Conservation (phyloP, 2,888 invertebrate genomes). For the Xestia xanthographa region DNA sequence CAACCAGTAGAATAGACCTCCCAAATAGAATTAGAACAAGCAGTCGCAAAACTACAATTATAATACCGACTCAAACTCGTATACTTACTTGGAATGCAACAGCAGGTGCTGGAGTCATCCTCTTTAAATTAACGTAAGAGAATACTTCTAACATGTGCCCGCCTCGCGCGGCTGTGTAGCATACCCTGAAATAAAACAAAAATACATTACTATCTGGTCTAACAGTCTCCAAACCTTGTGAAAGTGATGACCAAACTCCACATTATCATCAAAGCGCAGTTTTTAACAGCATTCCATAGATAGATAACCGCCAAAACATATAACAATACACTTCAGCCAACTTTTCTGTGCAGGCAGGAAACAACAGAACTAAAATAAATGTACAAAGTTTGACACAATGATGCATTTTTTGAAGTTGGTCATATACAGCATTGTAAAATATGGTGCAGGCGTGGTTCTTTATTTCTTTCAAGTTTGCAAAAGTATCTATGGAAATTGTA, state of each 20-base stretch:
- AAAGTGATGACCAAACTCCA: not conserved
- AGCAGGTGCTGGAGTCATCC: constrained; percentile 95
- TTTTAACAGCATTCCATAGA: not conserved
- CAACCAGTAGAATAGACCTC: not conserved
- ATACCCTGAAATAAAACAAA: constrained; percentile 90
- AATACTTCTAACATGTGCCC: constrained; percentile 95
- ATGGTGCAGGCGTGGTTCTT: not conserved
- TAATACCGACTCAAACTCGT: not conserved
- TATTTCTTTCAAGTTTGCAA: not conserved
- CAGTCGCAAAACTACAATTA: not conserved
- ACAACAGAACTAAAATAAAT: not conserved
- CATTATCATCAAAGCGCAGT: not conserved
- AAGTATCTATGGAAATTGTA: not conserved
- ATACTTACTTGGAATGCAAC: constrained; percentile 93
- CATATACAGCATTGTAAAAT: not conserved
- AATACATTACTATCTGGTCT: constrained; percentile 7
- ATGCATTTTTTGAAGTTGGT: not conserved
- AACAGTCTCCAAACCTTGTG: not conserved
- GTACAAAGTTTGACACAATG: not conserved
- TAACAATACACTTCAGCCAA: not conserved
- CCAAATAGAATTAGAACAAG: not conserved
- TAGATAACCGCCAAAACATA: not conserved
- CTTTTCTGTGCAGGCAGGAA: not conserved
- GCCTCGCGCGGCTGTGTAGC: constrained; percentile 95
- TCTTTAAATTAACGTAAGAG: constrained; percentile 94